Conservation (phyloP, 2,797 vertebrate species). For the Delichon dasypus region DNA sequence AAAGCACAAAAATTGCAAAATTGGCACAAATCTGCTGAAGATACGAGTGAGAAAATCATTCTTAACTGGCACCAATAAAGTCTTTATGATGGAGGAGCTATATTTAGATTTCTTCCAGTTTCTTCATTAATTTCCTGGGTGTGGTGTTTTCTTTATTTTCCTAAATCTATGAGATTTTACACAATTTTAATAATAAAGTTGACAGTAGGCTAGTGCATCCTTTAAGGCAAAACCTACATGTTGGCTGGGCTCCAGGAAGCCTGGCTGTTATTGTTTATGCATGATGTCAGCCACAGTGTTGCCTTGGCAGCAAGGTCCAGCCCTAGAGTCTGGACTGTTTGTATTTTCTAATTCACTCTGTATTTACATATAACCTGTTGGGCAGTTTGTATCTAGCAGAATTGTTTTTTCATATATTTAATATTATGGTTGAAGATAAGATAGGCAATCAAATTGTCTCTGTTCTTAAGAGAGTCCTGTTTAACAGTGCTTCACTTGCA, state of each 20-base stretch:
- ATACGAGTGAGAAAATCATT: background rate
- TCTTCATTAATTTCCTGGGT: background rate
- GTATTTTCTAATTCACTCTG: background rate
- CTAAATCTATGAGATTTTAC: background rate
- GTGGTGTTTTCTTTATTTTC: background rate
- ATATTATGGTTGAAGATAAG: background rate
- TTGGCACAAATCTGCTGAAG: conserved; percentile 6
- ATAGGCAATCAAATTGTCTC: background rate
- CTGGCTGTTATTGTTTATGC: background rate
- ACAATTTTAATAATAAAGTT: background rate
- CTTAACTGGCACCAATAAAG: background rate
- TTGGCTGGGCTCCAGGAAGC: background rate
- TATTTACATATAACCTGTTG: background rate
- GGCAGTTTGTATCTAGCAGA: background rate
- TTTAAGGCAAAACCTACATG: background rate
- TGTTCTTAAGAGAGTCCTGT: background rate
- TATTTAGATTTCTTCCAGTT: background rate
- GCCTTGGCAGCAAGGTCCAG: background rate
- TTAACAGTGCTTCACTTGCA: background rate
- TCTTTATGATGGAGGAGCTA: background rate
- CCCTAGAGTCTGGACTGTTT: background rate
- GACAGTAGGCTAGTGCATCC: background rate
- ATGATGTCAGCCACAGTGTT: background rate
- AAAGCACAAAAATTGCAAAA: conserved; percentile 31
- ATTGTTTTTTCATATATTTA: background rate